Evolutionary conservation across 2,113 vertebrate species (phyloP), one percentile per base, ranked within the genome.

Genomic region (Macroglossus sobrinus): DNA sequence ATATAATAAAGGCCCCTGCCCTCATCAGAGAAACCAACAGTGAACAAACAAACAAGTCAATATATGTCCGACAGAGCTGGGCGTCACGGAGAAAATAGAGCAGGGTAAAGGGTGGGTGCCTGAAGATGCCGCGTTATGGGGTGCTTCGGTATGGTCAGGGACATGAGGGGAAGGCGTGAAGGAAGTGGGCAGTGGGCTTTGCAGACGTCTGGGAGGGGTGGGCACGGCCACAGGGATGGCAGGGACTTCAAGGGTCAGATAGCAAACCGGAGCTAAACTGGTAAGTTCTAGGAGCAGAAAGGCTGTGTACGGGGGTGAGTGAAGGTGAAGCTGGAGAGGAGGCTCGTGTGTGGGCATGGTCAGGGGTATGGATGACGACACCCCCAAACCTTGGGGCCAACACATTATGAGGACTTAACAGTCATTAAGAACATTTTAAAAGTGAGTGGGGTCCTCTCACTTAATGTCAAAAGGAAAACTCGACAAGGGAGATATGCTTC

Each of bases 291-390:
- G 26, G 16, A 22, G 53, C 47, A 14, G 16, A 15, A 15, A 21
- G 50, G 86, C 2, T 2, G 74, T 2, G 57, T 15, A 28, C 43
- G 5, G 28, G 19, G 71, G 47, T 5, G 8, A 26, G 18, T 4
- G 26, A 3, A 14, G 19, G 4, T 2, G 43, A 19, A 18, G 38
- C 1, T 19, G 55, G 45, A 50, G 40, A 30, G 33, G 40, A 43
- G n/a, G 45, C 24, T 7, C 35, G 19, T 7, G 43, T 28, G 24
- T 2, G 7, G 38, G 16, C 8, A 4, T 0, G 13, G 8, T n/a
- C 18, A 16, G 6, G 26, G 18, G 18, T 2, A 7, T 0, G 50
- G n/a, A 15, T 6, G 16, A 5, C 0, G 38, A 10, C 35, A 3
- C 7, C 61, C 55, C 35, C 15, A 2, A 0, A 64, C 8, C 64